phyloP scores from a whole-genome alignment of 2,888 invertebrate genomes.

The Rhagium mordax region DNA sequence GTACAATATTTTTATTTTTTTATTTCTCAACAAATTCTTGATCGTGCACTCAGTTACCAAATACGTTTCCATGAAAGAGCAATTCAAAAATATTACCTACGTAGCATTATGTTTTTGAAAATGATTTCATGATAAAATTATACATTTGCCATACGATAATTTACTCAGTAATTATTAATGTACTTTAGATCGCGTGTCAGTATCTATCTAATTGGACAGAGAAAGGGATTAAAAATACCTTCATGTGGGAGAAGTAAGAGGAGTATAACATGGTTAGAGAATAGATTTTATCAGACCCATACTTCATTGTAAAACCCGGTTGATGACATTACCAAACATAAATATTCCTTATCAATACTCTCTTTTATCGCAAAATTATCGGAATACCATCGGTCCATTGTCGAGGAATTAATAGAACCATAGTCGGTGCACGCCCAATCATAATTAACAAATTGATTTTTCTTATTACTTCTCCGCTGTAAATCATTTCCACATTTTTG shows the following conservation, averaged over 20 bases:
- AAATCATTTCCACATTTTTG: constrained; percentile 29
- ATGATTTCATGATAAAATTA: not conserved
- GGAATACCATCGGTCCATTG: constrained; percentile 54
- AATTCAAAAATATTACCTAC: no score
- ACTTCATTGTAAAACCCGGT: constrained; percentile 56
- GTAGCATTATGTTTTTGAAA: not conserved
- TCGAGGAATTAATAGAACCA: constrained; percentile 55
- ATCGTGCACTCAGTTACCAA: no score
- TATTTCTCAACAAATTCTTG: no score
- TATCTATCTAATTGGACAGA: not conserved
- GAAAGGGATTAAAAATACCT: constrained; percentile 24
- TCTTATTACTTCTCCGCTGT: constrained; percentile 25
- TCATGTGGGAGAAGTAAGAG: constrained; percentile 11
- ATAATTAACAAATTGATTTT: constrained; percentile 33
- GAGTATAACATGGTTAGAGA: constrained; percentile 26
- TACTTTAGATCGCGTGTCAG: constrained; percentile 13
- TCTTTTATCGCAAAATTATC: constrained; percentile 57
- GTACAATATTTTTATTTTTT: no score
- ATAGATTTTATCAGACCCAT: constrained; percentile 42
- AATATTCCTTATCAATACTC: constrained; percentile 60
- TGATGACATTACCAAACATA: constrained; percentile 59
- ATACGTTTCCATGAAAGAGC: not conserved
- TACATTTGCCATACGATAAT: not conserved
- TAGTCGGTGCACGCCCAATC: constrained; percentile 34
- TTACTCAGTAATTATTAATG: not conserved